Conservation (phyloP, 2,113 vertebrate species). For the Trachemys scripta region DNA sequence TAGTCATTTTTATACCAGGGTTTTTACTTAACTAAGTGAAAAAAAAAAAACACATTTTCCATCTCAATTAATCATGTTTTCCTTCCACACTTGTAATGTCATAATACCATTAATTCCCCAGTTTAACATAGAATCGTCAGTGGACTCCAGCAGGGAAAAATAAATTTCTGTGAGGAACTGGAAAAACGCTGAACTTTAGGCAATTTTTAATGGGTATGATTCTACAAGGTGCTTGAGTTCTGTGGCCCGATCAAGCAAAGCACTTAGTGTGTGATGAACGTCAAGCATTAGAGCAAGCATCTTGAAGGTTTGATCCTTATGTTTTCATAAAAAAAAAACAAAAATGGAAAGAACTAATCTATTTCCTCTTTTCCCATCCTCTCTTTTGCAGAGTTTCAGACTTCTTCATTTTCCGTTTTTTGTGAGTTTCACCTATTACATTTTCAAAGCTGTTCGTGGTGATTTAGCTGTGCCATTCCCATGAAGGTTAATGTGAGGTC, state of each 20-base stretch:
- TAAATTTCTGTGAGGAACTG: not conserved
- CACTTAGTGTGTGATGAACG: not conserved
- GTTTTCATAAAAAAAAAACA: not conserved
- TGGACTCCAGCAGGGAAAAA: not conserved
- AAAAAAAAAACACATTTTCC: not conserved
- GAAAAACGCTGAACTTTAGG: not conserved
- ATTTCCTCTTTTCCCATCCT: not conserved
- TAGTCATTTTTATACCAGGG: not conserved
- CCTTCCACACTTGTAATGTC: not conserved
- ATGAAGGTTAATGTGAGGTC: not conserved
- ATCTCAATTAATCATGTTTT: not conserved
- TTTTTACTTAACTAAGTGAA: not conserved
- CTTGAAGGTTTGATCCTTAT: not conserved
- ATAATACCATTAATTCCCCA: not conserved
- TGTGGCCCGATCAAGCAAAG: slow-evolving; percentile 16
- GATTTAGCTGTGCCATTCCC: not conserved
- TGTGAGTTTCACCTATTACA: not conserved
- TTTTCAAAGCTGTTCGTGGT: not conserved
- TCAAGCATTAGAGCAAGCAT: not conserved
- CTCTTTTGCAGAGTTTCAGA: not conserved
- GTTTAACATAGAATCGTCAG: not conserved
- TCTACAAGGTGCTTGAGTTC: not conserved
- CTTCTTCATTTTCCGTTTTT: not conserved
- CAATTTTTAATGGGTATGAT: not conserved
- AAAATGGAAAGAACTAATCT: not conserved